Evolutionary conservation across 2,888 invertebrate genomes (phyloP).

Genomic region (Andricus curvator): DNA sequence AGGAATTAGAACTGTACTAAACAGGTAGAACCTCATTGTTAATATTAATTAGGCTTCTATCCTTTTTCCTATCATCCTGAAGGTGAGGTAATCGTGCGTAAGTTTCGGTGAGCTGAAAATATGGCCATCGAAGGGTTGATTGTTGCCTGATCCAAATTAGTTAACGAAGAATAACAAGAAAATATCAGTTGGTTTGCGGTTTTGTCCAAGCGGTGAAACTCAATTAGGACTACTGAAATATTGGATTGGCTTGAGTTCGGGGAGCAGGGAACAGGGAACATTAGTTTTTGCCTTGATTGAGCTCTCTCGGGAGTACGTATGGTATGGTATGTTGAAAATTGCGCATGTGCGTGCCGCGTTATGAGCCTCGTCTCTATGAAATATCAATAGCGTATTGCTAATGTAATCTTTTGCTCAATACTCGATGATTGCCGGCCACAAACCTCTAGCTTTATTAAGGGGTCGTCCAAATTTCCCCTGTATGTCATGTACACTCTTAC

Average conservation of each 20-base stretch:
- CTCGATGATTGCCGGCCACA: slow-evolving; percentile 70
- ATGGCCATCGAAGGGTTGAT: slow-evolving; percentile 4
- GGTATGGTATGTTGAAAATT: slow-evolving; percentile 18
- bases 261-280: slow-evolving; percentile 66
- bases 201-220: slow-evolving; percentile 59
- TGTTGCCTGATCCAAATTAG: slow-evolving; percentile 26
- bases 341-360: slow-evolving; percentile 56
- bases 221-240: slow-evolving; percentile 66
- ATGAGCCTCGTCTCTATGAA: slow-evolving; percentile 67
- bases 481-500: background rate
- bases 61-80: background rate
- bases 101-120: background rate
- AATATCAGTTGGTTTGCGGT: slow-evolving; percentile 12
- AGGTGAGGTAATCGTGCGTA: background rate
- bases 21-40: no score
- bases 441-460: slow-evolving; percentile 45
- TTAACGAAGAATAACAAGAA: slow-evolving; percentile 31
- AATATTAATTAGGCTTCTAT: background rate
- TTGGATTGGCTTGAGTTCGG: slow-evolving; percentile 60
- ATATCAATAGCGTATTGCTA: slow-evolving; percentile 76
- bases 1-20: no score
- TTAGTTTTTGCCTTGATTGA: slow-evolving; percentile 76
- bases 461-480: slow-evolving; percentile 4
- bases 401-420: slow-evolving; percentile 74
- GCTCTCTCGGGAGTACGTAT: slow-evolving; percentile 70